Evolutionary conservation across 1,140 invertebrate genomes (phyloP), one percentile per base, ranked within the genome.

Genomic region (Pararge aegeria): DNA sequence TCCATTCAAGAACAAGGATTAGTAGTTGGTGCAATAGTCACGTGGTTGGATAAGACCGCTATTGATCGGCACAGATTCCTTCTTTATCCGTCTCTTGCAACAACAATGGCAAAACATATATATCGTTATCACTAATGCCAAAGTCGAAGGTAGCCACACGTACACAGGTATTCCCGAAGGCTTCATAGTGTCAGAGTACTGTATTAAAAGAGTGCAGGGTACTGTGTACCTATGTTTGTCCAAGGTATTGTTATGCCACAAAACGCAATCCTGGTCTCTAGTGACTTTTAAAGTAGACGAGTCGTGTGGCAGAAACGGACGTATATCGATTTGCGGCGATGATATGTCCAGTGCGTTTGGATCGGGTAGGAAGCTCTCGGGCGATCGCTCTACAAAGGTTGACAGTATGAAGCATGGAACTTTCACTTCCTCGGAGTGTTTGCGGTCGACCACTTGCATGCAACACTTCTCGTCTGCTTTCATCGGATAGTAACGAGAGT

Each of bases 381-480:
- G 67, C 0, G 71, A 66, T 2, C 63, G 64, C 9, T 80, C 69
- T 49, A 84, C 73, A 48, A 87, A 86, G n/a, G 58, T 65, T 3
- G 84, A 87, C 70, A 87, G 75, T 42, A 87, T 75, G 20, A 85
- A 81, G 58, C 82, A 87, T 0, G 80, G 82, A 18, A 87, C 68
- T 18, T 12, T 50, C 1, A 75, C 75, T 55, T 89, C 79, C 55
- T 87, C 83, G 29, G 80, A 83, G 40, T 75, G 72, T 13, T 69
- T 63, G 12, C 51, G 62, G 53, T 84, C 70, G 46, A 85, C 68
- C 24, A 87, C 58, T 67, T 89, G 83, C 48, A 89, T 60, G 7
- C 75, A 84, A 64, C 85, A 88, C 21, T 73, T 78, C 65, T 88
- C 85, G 5, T 76, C 73, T 2, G 56, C 49, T 1, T 60, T 66